A percentile compares a stretch with the other conserved stretches of the same genome.
phyloP scores from a whole-genome alignment of 2,888 invertebrate species.

The Diadegma fenestrale region DNA sequence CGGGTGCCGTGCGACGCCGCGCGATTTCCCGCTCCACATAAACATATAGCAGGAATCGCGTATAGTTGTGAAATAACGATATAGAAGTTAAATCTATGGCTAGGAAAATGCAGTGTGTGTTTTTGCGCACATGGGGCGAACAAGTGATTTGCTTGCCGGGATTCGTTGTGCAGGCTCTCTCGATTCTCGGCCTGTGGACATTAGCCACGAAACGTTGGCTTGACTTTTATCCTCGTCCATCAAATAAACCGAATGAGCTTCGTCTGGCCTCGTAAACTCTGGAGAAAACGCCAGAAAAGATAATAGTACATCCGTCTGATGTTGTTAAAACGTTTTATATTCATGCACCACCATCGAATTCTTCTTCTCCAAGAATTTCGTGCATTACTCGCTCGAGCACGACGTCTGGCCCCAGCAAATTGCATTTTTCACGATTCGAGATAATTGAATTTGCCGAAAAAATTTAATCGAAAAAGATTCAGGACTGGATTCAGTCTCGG shows the following conservation, averaged over 20 bases:
- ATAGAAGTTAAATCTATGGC: constrained; percentile 42
- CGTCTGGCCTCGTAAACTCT: constrained; percentile 40
- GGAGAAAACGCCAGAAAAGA: constrained; percentile 9
- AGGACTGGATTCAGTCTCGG: neutral
- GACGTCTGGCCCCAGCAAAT: neutral
- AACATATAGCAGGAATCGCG: constrained; percentile 73
- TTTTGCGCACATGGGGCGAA: constrained; percentile 52
- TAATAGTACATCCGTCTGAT: constrained; percentile 27
- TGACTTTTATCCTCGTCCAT: constrained; percentile 48
- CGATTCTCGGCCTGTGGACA: constrained; percentile 40
- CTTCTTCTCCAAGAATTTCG: neutral
- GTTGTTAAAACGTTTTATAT: constrained; percentile 30
- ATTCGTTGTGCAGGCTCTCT: constrained; percentile 29
- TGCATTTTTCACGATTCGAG: constrained; percentile 2
- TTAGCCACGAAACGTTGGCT: constrained; percentile 39
- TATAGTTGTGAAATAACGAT: constrained; percentile 71
- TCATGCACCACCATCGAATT: constrained; percentile 16
- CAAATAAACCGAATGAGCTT: constrained; percentile 36
- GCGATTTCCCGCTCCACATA: constrained; percentile 6
- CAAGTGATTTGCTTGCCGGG: constrained; percentile 50
- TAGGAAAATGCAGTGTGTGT: constrained; percentile 19
- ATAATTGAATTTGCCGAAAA: neutral
- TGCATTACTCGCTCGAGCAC: neutral
- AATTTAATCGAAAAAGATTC: neutral
- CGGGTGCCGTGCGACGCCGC: constrained; percentile 74